Evolutionary conservation across 2,888 invertebrate genomes (phyloP).

Genomic region (Ecdyonurus torrentis): DNA sequence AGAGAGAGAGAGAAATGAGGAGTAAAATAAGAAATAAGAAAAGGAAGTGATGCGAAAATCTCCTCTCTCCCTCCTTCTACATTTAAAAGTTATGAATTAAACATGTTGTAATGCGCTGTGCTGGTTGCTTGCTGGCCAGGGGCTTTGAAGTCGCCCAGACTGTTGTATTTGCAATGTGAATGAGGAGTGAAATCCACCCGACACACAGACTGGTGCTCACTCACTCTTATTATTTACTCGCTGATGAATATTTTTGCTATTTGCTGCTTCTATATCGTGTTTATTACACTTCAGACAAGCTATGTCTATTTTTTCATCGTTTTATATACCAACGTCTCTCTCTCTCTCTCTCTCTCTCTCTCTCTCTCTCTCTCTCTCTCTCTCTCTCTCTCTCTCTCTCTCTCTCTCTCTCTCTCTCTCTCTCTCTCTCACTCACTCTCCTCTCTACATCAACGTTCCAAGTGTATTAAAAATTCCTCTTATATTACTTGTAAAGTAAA

Average conservation of each 20-base stretch:
- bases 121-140: not conserved
- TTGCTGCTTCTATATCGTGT: not conserved
- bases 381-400: too few relatives aligned
- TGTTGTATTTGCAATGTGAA: too few relatives aligned
- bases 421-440: too few relatives aligned
- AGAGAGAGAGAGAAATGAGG: not conserved
- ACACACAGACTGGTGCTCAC: too few relatives aligned
- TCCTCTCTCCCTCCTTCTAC: not conserved
- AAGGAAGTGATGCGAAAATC: not conserved
- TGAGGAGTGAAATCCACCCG: too few relatives aligned
- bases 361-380: too few relatives aligned
- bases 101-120: not conserved
- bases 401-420: too few relatives aligned
- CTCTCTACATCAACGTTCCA: too few relatives aligned
- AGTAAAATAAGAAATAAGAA: not conserved
- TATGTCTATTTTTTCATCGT: not conserved
- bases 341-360: too few relatives aligned
- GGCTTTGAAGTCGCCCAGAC: not conserved
- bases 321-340: too few relatives aligned
- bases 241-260: not conserved
- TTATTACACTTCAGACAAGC: not conserved
- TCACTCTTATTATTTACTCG: not conserved
- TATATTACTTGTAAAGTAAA: too few relatives aligned
- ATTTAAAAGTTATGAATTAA: not conserved
- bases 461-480: too few relatives aligned